Evolutionary conservation across 2,113 vertebrate species (phyloP).

Genomic region (Pseudopodoces humilis): DNA sequence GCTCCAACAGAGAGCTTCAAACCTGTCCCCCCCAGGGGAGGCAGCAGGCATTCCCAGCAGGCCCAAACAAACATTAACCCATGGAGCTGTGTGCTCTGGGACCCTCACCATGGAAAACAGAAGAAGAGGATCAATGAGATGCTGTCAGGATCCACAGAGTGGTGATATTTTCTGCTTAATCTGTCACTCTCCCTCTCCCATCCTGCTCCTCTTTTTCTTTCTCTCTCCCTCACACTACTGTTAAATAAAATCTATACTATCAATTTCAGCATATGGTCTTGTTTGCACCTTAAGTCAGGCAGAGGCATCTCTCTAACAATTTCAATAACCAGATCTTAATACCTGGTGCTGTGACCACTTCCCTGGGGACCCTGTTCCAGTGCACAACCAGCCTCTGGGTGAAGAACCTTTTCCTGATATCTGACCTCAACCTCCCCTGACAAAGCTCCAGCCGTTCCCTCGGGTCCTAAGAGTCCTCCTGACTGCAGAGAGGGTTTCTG

Average conservation of each 20-base stretch:
- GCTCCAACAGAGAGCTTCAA: background rate
- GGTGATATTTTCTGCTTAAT: background rate
- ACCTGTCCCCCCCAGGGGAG: background rate
- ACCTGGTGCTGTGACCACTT: too few species aligned
- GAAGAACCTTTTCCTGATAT: background rate
- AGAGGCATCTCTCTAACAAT: background rate
- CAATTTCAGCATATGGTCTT: background rate
- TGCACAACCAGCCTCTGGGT: background rate
- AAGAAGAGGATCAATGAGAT: background rate
- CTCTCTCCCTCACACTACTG: background rate
- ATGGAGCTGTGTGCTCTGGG: background rate
- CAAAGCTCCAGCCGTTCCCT: background rate
- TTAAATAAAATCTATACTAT: background rate
- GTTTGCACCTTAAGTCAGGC: background rate
- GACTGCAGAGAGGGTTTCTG: background rate
- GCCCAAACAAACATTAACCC: background rate
- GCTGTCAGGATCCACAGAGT: background rate
- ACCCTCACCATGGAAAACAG: background rate
- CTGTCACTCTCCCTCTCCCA: background rate
- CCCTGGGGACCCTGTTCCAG: background rate
- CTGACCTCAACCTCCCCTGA: background rate
- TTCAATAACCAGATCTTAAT: background rate
- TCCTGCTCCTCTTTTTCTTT: background rate
- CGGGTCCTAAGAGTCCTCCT: background rate
- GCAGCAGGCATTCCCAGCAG: background rate